Conservation (phyloP, 2,888 invertebrate genomes). For the Trissolcus japonicus region DNA sequence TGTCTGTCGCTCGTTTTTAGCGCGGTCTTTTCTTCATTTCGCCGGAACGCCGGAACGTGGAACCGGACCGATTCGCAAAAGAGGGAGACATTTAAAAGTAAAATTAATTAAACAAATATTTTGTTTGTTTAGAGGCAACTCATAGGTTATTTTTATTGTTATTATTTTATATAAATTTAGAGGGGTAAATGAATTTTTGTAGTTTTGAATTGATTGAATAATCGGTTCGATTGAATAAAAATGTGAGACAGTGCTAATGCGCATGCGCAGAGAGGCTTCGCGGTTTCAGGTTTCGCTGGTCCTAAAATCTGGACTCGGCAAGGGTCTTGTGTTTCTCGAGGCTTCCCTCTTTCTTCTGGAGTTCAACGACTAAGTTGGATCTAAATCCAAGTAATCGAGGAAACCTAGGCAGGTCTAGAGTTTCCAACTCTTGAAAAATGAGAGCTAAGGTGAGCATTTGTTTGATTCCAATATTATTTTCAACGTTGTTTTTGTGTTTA, state of each 20-base stretch:
- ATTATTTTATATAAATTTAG: neutral
- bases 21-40: conserved; percentile 42
- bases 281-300: neutral
- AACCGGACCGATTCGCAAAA: conserved; percentile 11
- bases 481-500: neutral
- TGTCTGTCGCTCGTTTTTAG: conserved; percentile 14
- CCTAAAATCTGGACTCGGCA: neutral
- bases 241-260: neutral
- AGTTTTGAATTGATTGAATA: neutral
- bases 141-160: neutral
- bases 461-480: conserved; percentile 50
- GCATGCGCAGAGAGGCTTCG: conserved; percentile 11
- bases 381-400: conserved; percentile 66
- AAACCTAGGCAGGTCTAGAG: conserved; percentile 57
- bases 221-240: neutral
- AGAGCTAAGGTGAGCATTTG: conserved; percentile 71
- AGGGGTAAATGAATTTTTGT: neutral
- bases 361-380: conserved; percentile 49
- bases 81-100: neutral
- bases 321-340: neutral
- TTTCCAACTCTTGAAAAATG: conserved; percentile 68
- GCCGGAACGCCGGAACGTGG: conserved; percentile 25
- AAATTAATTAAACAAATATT: neutral
- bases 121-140: neutral
- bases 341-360: conserved; percentile 31